Base-by-base conservation (phyloP, 2,888 invertebrate species). In the Oscheius sp. region DNA sequence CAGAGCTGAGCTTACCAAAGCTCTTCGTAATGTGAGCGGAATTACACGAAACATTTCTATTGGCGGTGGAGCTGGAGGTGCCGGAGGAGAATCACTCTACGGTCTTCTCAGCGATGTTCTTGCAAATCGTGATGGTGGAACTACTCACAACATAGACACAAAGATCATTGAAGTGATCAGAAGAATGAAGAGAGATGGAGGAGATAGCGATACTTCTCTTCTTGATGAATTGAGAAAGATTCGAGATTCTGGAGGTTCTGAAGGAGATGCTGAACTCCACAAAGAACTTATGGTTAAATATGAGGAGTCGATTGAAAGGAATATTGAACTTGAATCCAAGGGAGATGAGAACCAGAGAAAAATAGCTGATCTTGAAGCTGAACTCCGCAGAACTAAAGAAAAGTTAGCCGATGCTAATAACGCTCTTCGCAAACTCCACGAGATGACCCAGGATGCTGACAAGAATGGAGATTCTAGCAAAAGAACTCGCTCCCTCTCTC, bases 301-400 rank as follows among this genome's bases (percentile, higher is more conserved):
- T 66, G 84, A 85, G 63, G 85, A 85, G 55, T 81, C 84, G 0
- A 84, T 84, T 65, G 85, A 85, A 63, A 71, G 85, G 52, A 85
- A 85, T 74, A 85, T 85, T 57, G 83, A 85, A 45, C 72, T 85
- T 29, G 85, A 85, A 70, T 81, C 84, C 2, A 81, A 74, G 37
- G 84, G 84, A 33, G 85, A 85, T 61, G 85, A 83, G 23, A 70
- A 75, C 57, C 82, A 76, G 46, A 72, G 84, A 34, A 83, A 82
- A 65, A 80, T 85, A 39, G 79, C 78, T 37, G 85, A 85, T 12
- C 69, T 84, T 4, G 85, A 85, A 61, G 77, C 81, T 6, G 85
- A 85, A 55, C 68, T 85, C 17, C 72, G 82, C 20, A 70, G 82
- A 12, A 79, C 81, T 37, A 82, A 78, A 61, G 85, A 85, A 37